Evolutionary conservation across 2,888 invertebrate species (phyloP).

Genomic region (Pseudeuparius sepicola): DNA sequence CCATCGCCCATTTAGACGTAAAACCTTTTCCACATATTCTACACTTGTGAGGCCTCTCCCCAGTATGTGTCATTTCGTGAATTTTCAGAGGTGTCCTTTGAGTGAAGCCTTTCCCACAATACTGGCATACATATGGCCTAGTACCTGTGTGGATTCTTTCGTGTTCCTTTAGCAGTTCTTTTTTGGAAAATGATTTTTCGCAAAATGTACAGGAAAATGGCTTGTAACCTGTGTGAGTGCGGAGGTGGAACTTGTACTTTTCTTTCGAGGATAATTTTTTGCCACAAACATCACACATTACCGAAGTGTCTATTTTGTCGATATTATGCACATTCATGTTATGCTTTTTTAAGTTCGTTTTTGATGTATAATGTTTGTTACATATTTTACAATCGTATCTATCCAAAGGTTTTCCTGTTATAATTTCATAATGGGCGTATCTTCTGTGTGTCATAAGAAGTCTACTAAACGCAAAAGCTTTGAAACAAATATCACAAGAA

Average conservation of each 20-base stretch:
- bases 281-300: conserved; percentile 45
- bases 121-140: conserved; percentile 42
- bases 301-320: no score
- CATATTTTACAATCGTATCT: conserved; percentile 1
- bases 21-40: conserved; percentile 19
- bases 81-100: conserved; percentile 49
- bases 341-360: not conserved
- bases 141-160: conserved; percentile 32
- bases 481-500: conserved; percentile 2
- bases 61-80: conserved; percentile 50
- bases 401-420: conserved; percentile 11
- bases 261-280: conserved; percentile 42
- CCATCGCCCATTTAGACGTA: conserved; percentile 20
- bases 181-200: conserved; percentile 29
- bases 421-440: conserved; percentile 38
- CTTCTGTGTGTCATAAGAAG: no score
- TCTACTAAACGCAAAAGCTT: conserved; percentile 4
- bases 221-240: conserved; percentile 34
- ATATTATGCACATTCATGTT: conserved; percentile 16
- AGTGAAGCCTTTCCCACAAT: conserved; percentile 26
- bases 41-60: conserved; percentile 38
- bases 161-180: conserved; percentile 40
- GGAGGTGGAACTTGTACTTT: conserved; percentile 36
- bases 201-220: conserved; percentile 31
- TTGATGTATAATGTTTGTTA: not conserved